Conservation (phyloP, 2,113 vertebrate species). For the Syngnathus floridae region DNA sequence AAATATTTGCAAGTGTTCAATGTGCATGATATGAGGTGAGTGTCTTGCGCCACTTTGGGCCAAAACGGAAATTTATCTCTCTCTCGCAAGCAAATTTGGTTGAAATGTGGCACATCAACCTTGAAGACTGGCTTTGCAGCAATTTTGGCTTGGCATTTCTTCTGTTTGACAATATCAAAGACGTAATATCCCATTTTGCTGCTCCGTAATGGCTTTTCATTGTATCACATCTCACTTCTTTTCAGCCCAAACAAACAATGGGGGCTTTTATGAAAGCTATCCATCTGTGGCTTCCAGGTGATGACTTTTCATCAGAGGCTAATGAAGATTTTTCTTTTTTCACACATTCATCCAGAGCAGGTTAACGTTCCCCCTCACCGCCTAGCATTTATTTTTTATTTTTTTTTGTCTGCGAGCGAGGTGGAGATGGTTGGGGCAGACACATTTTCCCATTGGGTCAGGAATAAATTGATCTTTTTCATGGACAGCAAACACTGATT, state of each 20-base stretch:
- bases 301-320: conserved; percentile 66
- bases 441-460: conserved; percentile 67
- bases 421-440: conserved; percentile 45
- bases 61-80: conserved; percentile 18
- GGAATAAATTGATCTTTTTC: conserved; percentile 73
- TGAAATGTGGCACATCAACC: conserved; percentile 26
- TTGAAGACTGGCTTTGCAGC: conserved; percentile 34
- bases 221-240: conserved; percentile 51
- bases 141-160: conserved; percentile 50
- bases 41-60: conserved; percentile 23
- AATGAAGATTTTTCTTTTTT: conserved; percentile 56
- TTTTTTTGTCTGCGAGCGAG: conserved; percentile 55
- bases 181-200: conserved; percentile 63
- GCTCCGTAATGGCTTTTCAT: conserved; percentile 55
- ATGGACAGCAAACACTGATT: conserved; percentile 72
- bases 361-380: conserved; percentile 45
- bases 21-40: conserved; percentile 15
- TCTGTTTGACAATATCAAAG: conserved; percentile 59
- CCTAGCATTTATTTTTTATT: conserved; percentile 59
- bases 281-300: conserved; percentile 66
- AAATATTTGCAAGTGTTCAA: conserved; percentile 13
- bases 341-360: conserved; percentile 54
- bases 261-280: conserved; percentile 56
- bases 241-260: conserved; percentile 60
- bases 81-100: conserved; percentile 19